Evolutionary conservation across 1,140 invertebrate species (phyloP).

Genomic region (Drosophila sp.): DNA sequence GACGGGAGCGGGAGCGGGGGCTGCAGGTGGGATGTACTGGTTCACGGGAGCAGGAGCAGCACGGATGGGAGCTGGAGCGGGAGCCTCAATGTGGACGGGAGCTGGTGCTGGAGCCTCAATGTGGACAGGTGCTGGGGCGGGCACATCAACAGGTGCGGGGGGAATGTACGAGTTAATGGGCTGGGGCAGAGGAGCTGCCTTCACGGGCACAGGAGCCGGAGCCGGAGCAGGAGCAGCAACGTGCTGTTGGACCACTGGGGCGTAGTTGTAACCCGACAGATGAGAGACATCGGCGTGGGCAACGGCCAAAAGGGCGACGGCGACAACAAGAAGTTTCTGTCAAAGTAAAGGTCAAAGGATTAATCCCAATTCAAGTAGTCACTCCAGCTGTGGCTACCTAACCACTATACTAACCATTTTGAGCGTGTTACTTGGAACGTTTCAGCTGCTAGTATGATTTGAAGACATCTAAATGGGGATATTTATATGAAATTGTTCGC

Average conservation of each 20-base stretch:
- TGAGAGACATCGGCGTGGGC: constrained; percentile 81
- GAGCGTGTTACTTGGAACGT: constrained; percentile 63
- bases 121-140: constrained; percentile 48
- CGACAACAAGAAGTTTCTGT: constrained; percentile 72
- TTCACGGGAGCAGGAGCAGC: constrained; percentile 41
- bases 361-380: background rate
- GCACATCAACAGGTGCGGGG: constrained; percentile 51
- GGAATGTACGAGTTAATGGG: constrained; percentile 53
- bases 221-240: constrained; percentile 45
- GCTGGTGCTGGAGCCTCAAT: constrained; percentile 33
- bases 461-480: constrained; percentile 14
- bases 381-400: background rate
- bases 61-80: background rate
- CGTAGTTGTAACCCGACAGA: constrained; percentile 74
- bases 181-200: constrained; percentile 38
- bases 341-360: constrained; percentile 34
- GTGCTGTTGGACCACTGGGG: constrained; percentile 48
- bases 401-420: constrained; percentile 66
- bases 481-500: constrained; percentile 67
- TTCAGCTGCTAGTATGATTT: constrained; percentile 56
- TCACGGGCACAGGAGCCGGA: constrained; percentile 37
- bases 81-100: constrained; percentile 32
- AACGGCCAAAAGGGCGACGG: constrained; percentile 71
- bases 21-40: constrained; percentile 14
- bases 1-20: background rate